Evolutionary conservation across 2,888 invertebrate genomes (phyloP).

Genomic region (Drosophila limbata): DNA sequence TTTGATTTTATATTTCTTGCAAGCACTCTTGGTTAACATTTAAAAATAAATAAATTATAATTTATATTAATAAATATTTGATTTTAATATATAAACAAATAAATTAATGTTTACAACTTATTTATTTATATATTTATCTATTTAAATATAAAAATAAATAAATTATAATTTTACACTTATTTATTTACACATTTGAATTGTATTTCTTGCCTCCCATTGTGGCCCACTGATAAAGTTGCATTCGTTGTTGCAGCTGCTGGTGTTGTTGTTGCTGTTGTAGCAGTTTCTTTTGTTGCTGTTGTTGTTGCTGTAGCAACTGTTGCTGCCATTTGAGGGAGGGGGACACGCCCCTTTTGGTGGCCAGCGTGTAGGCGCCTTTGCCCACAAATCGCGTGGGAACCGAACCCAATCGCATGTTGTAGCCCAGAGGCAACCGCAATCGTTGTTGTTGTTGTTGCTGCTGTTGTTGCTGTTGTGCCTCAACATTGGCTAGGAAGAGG

Average conservation of each 20-base stretch:
- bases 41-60: background rate
- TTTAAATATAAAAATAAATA: background rate
- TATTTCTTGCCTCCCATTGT: slow-evolving; percentile 50
- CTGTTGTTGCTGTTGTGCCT: slow-evolving; percentile 1
- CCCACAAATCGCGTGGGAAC: slow-evolving; percentile 46
- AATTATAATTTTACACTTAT: background rate
- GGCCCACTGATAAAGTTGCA: slow-evolving; percentile 51
- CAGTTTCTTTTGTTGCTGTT: slow-evolving; percentile 17
- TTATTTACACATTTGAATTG: too few relatives aligned
- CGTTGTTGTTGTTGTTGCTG: slow-evolving; percentile 16
- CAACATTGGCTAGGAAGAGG: slow-evolving; percentile 23
- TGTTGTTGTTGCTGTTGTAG: slow-evolving; percentile 21
- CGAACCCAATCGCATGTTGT: slow-evolving; percentile 46
- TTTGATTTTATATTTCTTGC: too few relatives aligned
- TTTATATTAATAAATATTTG: background rate
- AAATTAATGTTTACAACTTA: background rate
- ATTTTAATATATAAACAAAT: too few relatives aligned
- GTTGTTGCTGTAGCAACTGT: slow-evolving; percentile 15
- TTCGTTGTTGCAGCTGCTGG: slow-evolving; percentile 34
- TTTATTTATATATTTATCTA: background rate
- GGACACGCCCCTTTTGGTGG: slow-evolving; percentile 41
- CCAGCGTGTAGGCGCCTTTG: slow-evolving; percentile 63
- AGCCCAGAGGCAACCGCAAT: slow-evolving; percentile 44
- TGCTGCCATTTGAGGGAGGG: slow-evolving; percentile 30
- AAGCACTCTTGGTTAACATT: background rate